phyloP scores from a whole-genome alignment of 2,113 vertebrate species.

The Rhinogobius similis region DNA sequence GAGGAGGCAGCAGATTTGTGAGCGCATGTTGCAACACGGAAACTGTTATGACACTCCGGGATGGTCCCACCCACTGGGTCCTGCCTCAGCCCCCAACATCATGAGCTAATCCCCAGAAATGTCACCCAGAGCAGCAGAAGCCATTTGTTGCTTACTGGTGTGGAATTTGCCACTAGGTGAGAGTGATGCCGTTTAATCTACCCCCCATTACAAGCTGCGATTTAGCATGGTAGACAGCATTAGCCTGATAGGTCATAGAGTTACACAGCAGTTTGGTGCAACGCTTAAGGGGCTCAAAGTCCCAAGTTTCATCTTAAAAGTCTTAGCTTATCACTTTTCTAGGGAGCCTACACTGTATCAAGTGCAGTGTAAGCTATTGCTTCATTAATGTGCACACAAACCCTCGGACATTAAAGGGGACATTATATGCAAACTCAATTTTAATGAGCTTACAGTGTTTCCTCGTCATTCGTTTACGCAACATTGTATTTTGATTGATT shows the following conservation, averaged over 20 bases:
- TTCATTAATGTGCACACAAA: too few relatives aligned
- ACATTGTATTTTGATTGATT: too few relatives aligned
- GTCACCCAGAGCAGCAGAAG: conserved; percentile 61
- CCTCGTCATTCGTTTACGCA: too few relatives aligned
- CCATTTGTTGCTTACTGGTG: conserved; percentile 71
- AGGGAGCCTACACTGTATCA: too few relatives aligned
- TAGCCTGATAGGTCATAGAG: conserved; percentile 59
- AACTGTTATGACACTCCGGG: conserved; percentile 36
- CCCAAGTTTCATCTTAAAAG: conserved; percentile 47
- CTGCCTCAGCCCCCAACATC: conserved; percentile 49
- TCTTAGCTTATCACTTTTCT: conserved; percentile 19
- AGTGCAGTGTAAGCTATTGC: too few relatives aligned
- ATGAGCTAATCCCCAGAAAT: conserved; percentile 68
- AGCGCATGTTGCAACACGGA: conserved; percentile 10
- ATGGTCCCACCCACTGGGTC: conserved; percentile 53
- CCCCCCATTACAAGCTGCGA: conserved; percentile 62
- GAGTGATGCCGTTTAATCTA: conserved; percentile 71
- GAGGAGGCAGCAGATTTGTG: background rate
- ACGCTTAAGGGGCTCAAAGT: conserved; percentile 40
- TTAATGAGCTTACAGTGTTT: too few relatives aligned
- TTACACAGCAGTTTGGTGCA: conserved; percentile 46
- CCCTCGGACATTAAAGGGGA: too few relatives aligned
- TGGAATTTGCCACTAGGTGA: conserved; percentile 70
- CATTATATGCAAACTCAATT: too few relatives aligned
- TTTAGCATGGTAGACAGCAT: conserved; percentile 67